Percentiles rank a stretch among this genome's conserved stretches.
These are phyloP conservation scores for Struthio camelus DNA, from an alignment of 2,113 vertebrate genomes.

Conservation along the genomic window DNA sequence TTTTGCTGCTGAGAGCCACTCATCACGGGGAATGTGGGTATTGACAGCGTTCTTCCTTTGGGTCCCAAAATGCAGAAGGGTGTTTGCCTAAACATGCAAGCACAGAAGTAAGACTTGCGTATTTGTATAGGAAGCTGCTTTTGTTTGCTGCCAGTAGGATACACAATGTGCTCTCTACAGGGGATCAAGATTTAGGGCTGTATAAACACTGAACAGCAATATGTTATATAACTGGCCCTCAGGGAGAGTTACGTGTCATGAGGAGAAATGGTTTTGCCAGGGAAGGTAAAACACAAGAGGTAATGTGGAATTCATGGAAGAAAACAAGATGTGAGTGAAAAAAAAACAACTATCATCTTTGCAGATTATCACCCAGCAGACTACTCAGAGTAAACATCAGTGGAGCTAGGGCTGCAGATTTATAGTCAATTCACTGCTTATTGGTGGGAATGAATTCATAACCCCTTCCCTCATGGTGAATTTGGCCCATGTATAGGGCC, in stretches of 20 bases:
- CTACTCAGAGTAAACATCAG: not conserved
- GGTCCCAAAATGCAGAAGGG: not conserved
- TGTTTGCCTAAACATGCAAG: slow-evolving; percentile 45
- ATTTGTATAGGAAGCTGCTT: slow-evolving; percentile 53
- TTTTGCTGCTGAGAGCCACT: fast-evolving
- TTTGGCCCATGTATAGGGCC: not conserved
- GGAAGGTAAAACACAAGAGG: slow-evolving; percentile 50
- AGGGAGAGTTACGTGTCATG: slow-evolving; percentile 19
- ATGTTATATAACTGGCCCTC: slow-evolving; percentile 50
- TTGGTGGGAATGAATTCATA: fast-evolving
- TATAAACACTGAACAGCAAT: slow-evolving; percentile 54
- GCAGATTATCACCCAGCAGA: not conserved
- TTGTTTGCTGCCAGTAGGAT: slow-evolving; percentile 56
- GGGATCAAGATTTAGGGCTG: slow-evolving; percentile 55
- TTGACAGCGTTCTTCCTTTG: not conserved
- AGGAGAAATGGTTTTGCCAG: slow-evolving; percentile 45
- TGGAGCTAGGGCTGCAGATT: not conserved
- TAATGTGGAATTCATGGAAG: not conserved
- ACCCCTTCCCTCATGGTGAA: not conserved
- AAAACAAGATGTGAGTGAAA: slow-evolving; percentile 4
- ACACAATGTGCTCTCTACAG: slow-evolving; percentile 49
- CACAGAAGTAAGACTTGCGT: slow-evolving; percentile 36
- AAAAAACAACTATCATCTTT: not conserved
- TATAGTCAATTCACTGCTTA: not conserved
- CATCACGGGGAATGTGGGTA: not conserved